Evolutionary conservation across 1,140 invertebrate genomes (phyloP), one percentile per base, ranked within the genome.

Genomic region (Drosophila lacertosa): DNA sequence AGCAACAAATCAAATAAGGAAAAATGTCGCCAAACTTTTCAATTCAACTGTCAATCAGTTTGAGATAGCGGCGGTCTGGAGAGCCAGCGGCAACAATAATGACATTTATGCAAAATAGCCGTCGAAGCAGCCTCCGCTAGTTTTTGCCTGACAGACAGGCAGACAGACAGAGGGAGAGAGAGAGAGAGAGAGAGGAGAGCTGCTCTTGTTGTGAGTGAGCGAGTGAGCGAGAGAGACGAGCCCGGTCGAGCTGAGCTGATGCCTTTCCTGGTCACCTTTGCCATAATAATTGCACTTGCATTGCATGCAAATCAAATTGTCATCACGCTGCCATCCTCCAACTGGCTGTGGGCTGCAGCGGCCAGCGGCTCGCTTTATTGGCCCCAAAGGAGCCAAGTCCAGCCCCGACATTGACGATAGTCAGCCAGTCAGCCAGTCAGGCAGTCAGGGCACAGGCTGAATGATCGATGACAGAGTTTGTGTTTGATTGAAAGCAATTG

Each of bases 11-110:
- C 82, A 89, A 88, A 88, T 88, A 88, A 88, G 82, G 83, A 88
- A 86, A 88, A 88, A 88, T 88, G 83, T 89, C 83, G 83, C 82
- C 82, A 88, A 89, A 82, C 82, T 88, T 88, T 88, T 88, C 82
- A 88, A 88, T 88, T 88, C 82, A 88, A 88, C 82, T 88, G 82
- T 88, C 82, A 88, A 88, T 88, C 82, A 88, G 71, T 89, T 88
- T 88, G 82, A 88, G 82, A 88, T 88, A 88, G 82, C 86, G 59
- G 74, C 82, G 67, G 77, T 68, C 66, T 65, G 74, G 45, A 80
- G 69, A 77, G 78, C 54, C 45, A 78, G 77, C 82, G 78, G 78
- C 77, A 88, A 88, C 82, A 88, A 88, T 88, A 88, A 88, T 88
- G 82, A 88, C 82, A 88, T 88, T 88, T 88, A 88, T 88, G 82